Evolutionary conservation across 2,113 vertebrate species (phyloP), one percentile per base, ranked within the genome.

Genomic region (Pangasianodon gigas): DNA sequence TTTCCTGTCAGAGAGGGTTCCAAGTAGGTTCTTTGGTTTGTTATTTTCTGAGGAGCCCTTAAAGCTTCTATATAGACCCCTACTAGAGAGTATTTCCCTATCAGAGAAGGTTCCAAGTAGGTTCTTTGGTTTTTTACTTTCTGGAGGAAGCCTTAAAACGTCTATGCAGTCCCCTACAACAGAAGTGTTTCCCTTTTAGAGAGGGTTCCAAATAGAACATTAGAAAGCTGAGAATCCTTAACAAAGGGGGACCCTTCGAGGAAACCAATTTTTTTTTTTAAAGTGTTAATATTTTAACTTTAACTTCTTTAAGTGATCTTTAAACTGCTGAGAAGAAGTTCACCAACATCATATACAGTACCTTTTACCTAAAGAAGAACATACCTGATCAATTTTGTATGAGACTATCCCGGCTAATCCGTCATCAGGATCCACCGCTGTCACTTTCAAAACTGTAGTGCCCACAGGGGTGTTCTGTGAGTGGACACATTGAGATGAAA

Each of bases 351-450:
- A 41, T 41, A 41, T 74, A n/a, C n/a, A n/a, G n/a, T n/a, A 32
- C 29, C 1, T 13, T 32, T 75, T 79, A 21, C 7, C 10, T 6
- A 79, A 52, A 82, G n/a, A 8, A 32, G 48, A 54, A 82, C 51
- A 89, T 90, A 97, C 96, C 8, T 93, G 90, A 56, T 52, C 56
- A 52, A 96, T 95, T 7, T 0, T 90, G 88, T 95, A 97, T 1
- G 0, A 24, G 79, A 95, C 79, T n/a, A 29, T 5, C 11, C 41
- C 85, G 10, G 92, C 89, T 6, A 0, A 0, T 71, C 26, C 58
- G 10, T 1, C 11, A 84, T 97, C 96, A 1, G 0, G 0, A 88
- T 97, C 96, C 0, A 0, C 46, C 58, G 96, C 96, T 0, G 0
- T 0, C 1, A 89, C 96, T 16, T 0, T 89, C 29, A 95, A 93